Evolutionary conservation across 2,888 invertebrate genomes (phyloP).

Genomic region (Gasteruption jaculator): DNA sequence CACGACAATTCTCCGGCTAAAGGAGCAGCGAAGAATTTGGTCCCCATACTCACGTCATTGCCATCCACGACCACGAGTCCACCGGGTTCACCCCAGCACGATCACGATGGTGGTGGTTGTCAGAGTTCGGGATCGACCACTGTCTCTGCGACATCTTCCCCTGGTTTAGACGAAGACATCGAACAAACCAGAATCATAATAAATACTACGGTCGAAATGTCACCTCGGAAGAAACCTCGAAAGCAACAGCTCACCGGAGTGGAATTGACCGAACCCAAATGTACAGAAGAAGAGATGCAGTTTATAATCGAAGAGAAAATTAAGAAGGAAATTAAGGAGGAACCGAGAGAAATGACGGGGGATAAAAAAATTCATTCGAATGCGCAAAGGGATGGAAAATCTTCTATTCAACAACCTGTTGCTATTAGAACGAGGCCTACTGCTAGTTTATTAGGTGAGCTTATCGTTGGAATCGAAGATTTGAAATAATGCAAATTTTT

Average conservation of each 20-base stretch:
- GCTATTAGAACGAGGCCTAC: slow-evolving; percentile 37
- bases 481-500: slow-evolving; percentile 1
- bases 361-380: slow-evolving; percentile 34
- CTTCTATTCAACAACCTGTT: slow-evolving; percentile 27
- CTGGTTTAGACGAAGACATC: slow-evolving; percentile 62
- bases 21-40: slow-evolving; percentile 45
- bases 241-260: slow-evolving; percentile 69
- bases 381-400: slow-evolving; percentile 33
- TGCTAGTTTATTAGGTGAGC: slow-evolving; percentile 40
- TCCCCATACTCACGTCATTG: slow-evolving; percentile 43
- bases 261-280: slow-evolving; percentile 43
- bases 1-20: slow-evolving; percentile 58
- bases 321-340: slow-evolving; percentile 50
- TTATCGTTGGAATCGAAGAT: slow-evolving; percentile 1
- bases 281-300: slow-evolving; percentile 57
- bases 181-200: slow-evolving; percentile 51
- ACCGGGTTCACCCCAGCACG: slow-evolving; percentile 44
- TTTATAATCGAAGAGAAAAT: slow-evolving; percentile 58
- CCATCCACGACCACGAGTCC: slow-evolving; percentile 42
- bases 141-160: slow-evolving; percentile 81
- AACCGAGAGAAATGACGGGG: slow-evolving; percentile 47
- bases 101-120: slow-evolving; percentile 47
- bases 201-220: slow-evolving; percentile 59
- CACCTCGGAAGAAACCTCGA: slow-evolving; percentile 86
- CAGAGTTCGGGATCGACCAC: slow-evolving; percentile 75